phyloP scores from a whole-genome alignment of 1,140 invertebrate genomes.

The Zaprionus ornatus region DNA sequence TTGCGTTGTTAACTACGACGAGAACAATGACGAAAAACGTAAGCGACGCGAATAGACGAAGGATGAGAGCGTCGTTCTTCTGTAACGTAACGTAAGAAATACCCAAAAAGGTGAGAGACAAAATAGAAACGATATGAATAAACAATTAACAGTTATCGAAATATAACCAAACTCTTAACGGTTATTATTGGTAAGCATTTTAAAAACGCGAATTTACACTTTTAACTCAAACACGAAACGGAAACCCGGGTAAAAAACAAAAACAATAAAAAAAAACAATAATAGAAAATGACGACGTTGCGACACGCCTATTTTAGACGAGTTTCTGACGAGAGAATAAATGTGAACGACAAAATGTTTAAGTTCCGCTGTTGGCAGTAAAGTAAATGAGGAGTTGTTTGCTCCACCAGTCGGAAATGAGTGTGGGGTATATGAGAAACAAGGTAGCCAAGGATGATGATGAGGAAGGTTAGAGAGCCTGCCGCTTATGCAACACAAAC shows the following conservation, averaged over 20 bases:
- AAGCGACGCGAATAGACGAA: slow-evolving; percentile 48
- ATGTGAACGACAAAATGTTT: neutral
- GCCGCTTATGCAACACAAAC: slow-evolving; percentile 51
- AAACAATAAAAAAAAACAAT: slow-evolving; percentile 9
- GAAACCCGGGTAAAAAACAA: neutral
- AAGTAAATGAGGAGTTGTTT: slow-evolving; percentile 42
- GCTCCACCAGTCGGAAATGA: neutral
- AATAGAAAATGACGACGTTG: neutral
- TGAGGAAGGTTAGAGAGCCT: slow-evolving; percentile 20
- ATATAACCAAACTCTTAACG: neutral
- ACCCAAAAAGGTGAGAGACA: slow-evolving; percentile 4
- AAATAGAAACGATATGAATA: neutral
- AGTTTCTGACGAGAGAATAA: slow-evolving; percentile 18
- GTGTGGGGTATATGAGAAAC: neutral
- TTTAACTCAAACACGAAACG: neutral
- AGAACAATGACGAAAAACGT: slow-evolving; percentile 47
- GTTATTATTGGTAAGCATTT: neutral
- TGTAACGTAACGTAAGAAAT: slow-evolving; percentile 37
- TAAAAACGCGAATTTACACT: neutral
- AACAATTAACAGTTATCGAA: neutral
- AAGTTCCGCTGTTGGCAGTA: slow-evolving; percentile 21
- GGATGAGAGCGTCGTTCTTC: slow-evolving; percentile 54
- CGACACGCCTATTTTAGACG: slow-evolving; percentile 15
- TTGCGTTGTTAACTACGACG: slow-evolving; percentile 33
- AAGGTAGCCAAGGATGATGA: neutral